Evolutionary conservation across 2,113 vertebrate genomes (phyloP).

Genomic region (Dendrocopos noguchii): DNA sequence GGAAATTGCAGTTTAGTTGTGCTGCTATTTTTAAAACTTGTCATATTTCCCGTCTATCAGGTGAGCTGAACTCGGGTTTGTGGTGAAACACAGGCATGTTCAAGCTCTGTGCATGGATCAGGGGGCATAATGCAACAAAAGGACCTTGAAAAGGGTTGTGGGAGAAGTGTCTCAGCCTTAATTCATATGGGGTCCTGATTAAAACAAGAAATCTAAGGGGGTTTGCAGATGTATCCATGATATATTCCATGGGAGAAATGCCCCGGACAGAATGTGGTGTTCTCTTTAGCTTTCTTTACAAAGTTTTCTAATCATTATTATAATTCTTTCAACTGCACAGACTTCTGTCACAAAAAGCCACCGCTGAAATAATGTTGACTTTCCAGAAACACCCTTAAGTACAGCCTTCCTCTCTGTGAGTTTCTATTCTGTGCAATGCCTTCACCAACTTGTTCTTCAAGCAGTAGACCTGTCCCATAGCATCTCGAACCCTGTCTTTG

Average conservation of each 20-base stretch:
- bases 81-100: not conserved
- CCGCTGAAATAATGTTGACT: rapidly evolving
- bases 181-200: not conserved
- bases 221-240: not conserved
- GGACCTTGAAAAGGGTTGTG: not conserved
- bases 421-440: not conserved
- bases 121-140: not conserved
- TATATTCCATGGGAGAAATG: not conserved
- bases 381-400: not conserved
- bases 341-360: not conserved
- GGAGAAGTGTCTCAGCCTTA: not conserved
- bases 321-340: not conserved
- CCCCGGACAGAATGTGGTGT: not conserved
- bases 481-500: not conserved
- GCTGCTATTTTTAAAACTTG: conserved; percentile 60
- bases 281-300: not conserved
- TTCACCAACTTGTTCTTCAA: not conserved
- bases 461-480: not conserved
- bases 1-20: conserved; percentile 56
- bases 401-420: not conserved
- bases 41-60: conserved; percentile 36
- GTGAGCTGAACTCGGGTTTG: conserved; percentile 36
- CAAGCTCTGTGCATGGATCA: not conserved
- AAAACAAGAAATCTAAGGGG: not conserved
- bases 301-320: not conserved